A percentile compares a stretch with the other conserved stretches of the same genome.
Conservation (phyloP, 2,888 invertebrate genomes). For the Trichopria drosophilae region DNA sequence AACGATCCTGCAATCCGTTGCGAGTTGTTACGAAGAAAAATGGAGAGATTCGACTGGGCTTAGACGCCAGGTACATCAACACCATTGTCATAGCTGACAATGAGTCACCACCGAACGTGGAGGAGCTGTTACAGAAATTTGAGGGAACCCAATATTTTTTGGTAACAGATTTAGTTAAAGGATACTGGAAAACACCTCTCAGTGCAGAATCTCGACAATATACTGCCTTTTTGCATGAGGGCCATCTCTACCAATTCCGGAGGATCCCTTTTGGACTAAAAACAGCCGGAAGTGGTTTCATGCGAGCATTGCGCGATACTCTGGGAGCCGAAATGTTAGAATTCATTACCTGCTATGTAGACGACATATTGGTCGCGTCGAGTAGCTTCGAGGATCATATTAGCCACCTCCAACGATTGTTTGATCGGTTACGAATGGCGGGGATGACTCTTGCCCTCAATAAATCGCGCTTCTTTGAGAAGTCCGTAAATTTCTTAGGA, state of each 20-base stretch:
- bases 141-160: too few species aligned
- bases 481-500: slow-evolving; percentile 8
- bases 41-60: background rate
- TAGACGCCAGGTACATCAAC: slow-evolving; percentile 9
- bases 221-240: slow-evolving; percentile 9
- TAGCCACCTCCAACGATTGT: slow-evolving; percentile 28
- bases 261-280: slow-evolving; percentile 8
- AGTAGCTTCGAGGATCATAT: slow-evolving; percentile 33
- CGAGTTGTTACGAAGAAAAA: slow-evolving; percentile 2
- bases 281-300: background rate
- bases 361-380: slow-evolving; percentile 42
- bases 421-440: slow-evolving; percentile 28
- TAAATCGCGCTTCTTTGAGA: slow-evolving; percentile 34
- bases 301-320: background rate
- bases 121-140: too few species aligned
- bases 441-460: slow-evolving; percentile 37
- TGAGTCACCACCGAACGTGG: background rate
- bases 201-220: slow-evolving; percentile 4
- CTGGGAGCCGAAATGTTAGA: slow-evolving; percentile 38
- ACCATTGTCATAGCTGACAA: background rate
- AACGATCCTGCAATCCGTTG: background rate
- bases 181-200: slow-evolving; percentile 6
- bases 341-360: slow-evolving; percentile 39
- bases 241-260: background rate
- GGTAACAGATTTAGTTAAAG: slow-evolving; percentile 58